A percentile compares a stretch with the other conserved stretches of the same genome.
Conservation (phyloP, 2,888 invertebrate genomes). For the Microplitis deprimator region DNA sequence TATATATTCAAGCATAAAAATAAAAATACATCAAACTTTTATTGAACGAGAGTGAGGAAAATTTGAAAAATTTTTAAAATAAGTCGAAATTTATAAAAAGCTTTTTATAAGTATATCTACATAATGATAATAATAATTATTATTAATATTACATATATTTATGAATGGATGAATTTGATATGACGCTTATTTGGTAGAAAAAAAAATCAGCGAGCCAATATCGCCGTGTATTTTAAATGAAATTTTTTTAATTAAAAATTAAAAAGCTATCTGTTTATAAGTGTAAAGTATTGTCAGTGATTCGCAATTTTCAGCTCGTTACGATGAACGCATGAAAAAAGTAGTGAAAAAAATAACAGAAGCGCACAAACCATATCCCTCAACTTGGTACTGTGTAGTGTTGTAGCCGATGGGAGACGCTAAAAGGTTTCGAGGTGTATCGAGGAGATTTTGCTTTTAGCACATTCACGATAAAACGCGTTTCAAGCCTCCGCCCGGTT, state of each 20-base stretch:
- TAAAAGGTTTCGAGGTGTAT: constrained; percentile 70
- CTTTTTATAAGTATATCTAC: not conserved
- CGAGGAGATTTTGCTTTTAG: constrained; percentile 71
- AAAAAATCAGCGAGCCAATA: not conserved
- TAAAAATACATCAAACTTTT: constrained; percentile 36
- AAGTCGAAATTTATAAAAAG: not conserved
- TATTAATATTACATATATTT: not conserved
- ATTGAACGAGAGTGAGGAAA: constrained; percentile 15
- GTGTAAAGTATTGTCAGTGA: constrained; percentile 20
- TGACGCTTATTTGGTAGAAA: too few species aligned
- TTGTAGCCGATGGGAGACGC: constrained; percentile 57
- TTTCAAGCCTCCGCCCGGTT: constrained; percentile 44
- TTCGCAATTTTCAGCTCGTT: constrained; percentile 31
- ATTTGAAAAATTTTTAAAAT: not conserved
- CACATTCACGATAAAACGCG: constrained; percentile 69
- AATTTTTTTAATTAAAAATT: not conserved
- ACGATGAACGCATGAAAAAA: not conserved
- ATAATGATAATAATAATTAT: not conserved
- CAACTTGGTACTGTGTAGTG: not conserved
- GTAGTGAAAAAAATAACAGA: constrained; percentile 19
- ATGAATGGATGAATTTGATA: not conserved
- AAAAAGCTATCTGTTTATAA: constrained; percentile 1
- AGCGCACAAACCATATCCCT: constrained; percentile 10
- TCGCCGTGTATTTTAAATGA: not conserved
- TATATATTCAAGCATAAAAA: constrained; percentile 43